phyloP scores from a whole-genome alignment of 2,888 invertebrate genomes.

The Kryphioiulus occultus region DNA sequence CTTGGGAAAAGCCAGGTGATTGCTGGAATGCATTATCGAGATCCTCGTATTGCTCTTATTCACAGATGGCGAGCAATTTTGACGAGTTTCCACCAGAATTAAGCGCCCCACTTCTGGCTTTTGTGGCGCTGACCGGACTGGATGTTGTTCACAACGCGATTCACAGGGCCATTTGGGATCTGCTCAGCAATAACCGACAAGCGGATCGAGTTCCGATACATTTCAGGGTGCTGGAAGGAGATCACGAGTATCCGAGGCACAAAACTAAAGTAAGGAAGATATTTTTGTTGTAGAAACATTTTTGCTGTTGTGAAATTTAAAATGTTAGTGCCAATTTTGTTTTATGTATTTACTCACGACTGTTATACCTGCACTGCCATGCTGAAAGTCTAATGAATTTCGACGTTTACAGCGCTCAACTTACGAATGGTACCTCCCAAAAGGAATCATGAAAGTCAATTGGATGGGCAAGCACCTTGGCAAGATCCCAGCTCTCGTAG shows the following conservation, averaged over 20 bases:
- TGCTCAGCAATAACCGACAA: slow-evolving; percentile 82
- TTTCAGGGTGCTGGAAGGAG: slow-evolving; percentile 80
- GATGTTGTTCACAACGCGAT: slow-evolving; percentile 83
- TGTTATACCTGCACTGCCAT: too few species aligned
- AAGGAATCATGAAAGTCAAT: slow-evolving; percentile 90
- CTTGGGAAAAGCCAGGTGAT: too few species aligned
- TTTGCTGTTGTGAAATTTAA: neutral
- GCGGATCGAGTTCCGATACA: slow-evolving; percentile 82
- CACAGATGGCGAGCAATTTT: slow-evolving; percentile 35
- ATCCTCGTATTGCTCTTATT: neutral
- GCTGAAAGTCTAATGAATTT: neutral
- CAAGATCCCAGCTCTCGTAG: slow-evolving; percentile 89
- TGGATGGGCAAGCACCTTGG: slow-evolving; percentile 95
- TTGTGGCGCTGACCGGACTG: slow-evolving; percentile 87
- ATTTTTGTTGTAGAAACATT: neutral
- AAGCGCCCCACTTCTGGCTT: slow-evolving; percentile 80
- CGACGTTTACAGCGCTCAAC: slow-evolving; percentile 72
- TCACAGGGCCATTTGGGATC: slow-evolving; percentile 93
- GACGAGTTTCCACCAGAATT: slow-evolving; percentile 79
- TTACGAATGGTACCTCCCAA: slow-evolving; percentile 95
- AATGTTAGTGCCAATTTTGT: too few species aligned
- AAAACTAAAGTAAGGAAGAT: slow-evolving; percentile 61
- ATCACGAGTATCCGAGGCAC: slow-evolving; percentile 80
- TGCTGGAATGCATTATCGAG: too few species aligned
- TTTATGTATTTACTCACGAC: too few species aligned